A percentile compares a stretch with the other conserved stretches of the same genome.
phyloP scores from a whole-genome alignment of 35 echinoderm and acorn worm species.

The Apostichopus californicus region DNA sequence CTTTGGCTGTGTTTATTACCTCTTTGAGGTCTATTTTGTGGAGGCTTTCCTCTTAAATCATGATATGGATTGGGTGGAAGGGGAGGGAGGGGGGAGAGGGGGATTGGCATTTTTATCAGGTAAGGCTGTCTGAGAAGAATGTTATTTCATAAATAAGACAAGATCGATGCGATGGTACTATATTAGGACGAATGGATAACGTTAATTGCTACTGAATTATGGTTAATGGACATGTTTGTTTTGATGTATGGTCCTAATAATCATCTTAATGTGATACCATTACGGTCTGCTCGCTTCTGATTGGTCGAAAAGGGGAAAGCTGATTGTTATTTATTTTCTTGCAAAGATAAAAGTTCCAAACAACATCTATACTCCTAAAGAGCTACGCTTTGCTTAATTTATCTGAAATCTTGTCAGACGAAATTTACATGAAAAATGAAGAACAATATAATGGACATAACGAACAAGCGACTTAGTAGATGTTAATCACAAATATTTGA shows the following conservation, averaged over 20 bases:
- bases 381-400: no score
- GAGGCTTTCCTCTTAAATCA: neutral
- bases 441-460: no score
- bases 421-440: no score
- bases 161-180: neutral
- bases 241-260: neutral
- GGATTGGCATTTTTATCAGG: neutral
- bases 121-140: neutral
- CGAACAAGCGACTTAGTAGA: no score
- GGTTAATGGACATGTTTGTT: neutral
- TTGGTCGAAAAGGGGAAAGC: neutral
- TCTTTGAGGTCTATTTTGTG: neutral
- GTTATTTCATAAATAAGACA: neutral
- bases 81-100: no score
- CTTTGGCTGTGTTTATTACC: neutral
- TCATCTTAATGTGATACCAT: neutral
- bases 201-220: neutral
- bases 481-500: no score
- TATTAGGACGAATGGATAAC: neutral
- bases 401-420: no score
- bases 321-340: no score
- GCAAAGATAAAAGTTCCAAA: no score
- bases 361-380: no score
- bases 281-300: neutral
- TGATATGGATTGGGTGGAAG: no score